Base-by-base conservation (phyloP, 2,888 invertebrate species). In the Neoaliturus tenellus region DNA sequence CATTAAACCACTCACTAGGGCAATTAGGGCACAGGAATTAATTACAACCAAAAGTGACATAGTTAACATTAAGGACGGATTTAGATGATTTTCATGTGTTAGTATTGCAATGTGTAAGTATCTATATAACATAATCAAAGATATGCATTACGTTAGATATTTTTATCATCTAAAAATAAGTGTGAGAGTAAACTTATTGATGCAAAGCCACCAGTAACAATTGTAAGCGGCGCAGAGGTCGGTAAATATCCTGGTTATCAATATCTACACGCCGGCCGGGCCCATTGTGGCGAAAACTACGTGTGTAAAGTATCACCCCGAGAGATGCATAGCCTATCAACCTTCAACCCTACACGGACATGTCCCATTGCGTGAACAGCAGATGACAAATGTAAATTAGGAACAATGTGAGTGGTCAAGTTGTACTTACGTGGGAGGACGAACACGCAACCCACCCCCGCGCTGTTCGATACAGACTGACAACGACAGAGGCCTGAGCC, bases 401-500 rank as follows among this genome's bases (percentile, higher is more conserved):
- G n/a, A 51, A 10, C 12, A 51, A 17, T 51, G 51, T 6, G 20
- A 51, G 23, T 51, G 14, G 51, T 51, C 51, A 62, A 62, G 31
- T 14, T 62, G 62, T 62, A 62, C 62, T 62, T 62, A 62, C 62
- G 62, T 10, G 62, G 20, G 14, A 1, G 62, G 31, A 14, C 8
- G 62, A 17, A 14, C 31, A 17, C 62, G 73, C 48, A 41, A 4
- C 23, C 71, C 71, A 44, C 73, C 73, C 73, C 73, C 73, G 41
- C 73, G 28, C 23, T 48, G 73, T 28, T 75, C 73, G 44, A 75
- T 75, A 75, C 44, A n/a, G 73, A 75, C 73, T 75, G 73, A 75
- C 73, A 44, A 6, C 73, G 2, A n/a, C n/a, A n/a, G n/a, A n/a
- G 69, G 23, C 71, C 20, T 23, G 39, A 17, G 33, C 71, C 71